A percentile compares a stretch with the other conserved stretches of the same genome.
Conservation (phyloP, 2,113 vertebrate species). For the Lagopus muta region DNA sequence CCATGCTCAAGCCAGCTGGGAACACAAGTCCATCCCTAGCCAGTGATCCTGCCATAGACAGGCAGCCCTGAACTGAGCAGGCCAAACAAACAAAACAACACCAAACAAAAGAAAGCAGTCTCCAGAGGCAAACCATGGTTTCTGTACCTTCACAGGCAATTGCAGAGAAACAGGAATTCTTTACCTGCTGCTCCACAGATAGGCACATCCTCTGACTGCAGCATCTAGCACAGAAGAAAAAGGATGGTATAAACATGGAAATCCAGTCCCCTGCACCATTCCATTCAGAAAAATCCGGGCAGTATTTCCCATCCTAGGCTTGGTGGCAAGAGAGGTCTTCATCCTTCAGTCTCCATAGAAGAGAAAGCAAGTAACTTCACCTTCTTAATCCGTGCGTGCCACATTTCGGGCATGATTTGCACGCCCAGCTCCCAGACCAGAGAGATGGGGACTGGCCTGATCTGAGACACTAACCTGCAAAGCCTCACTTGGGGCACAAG, state of each 20-base stretch:
- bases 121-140: background rate
- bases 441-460: background rate
- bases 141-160: background rate
- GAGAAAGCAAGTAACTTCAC: background rate
- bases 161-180: background rate
- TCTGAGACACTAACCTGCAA: background rate
- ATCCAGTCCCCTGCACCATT: background rate
- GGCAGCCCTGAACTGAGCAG: accelerated
- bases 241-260: background rate
- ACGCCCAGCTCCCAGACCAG: background rate
- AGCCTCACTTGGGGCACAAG: accelerated
- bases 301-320: background rate
- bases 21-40: background rate
- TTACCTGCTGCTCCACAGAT: background rate
- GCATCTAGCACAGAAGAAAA: background rate
- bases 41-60: accelerated
- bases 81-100: no score
- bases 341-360: background rate
- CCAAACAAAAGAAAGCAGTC: background rate
- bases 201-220: background rate
- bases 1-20: background rate
- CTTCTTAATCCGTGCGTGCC: background rate
- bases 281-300: background rate
- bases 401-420: background rate
- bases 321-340: background rate